phyloP scores from a whole-genome alignment of 2,113 vertebrate genomes.

The Mola mola region DNA sequence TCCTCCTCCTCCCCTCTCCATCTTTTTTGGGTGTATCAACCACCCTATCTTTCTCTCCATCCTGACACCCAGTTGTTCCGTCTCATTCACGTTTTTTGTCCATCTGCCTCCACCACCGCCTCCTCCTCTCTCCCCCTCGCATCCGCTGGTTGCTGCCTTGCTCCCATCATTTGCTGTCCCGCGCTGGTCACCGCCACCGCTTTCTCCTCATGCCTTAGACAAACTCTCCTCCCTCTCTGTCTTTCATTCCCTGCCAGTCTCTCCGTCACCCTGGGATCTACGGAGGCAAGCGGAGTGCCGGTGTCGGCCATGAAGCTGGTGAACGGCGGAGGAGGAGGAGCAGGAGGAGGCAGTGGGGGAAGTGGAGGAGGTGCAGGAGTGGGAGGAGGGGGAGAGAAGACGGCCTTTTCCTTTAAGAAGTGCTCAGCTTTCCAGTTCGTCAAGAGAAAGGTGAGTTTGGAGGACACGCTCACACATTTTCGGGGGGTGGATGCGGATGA shows the following conservation, averaged over 20 bases:
- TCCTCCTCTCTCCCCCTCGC: slow-evolving; percentile 40
- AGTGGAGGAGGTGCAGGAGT: slow-evolving; percentile 41
- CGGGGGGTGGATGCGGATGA: slow-evolving; percentile 16
- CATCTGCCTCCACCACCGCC: slow-evolving; percentile 48
- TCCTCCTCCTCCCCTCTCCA: slow-evolving; percentile 1
- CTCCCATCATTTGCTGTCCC: slow-evolving; percentile 20
- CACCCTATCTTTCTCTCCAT: background rate
- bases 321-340: slow-evolving; percentile 85
- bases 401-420: slow-evolving; percentile 97
- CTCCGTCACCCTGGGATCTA: slow-evolving; percentile 82
- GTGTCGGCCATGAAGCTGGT: slow-evolving; percentile 89
- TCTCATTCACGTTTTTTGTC: slow-evolving; percentile 39
- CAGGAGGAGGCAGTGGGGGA: slow-evolving; percentile 76
- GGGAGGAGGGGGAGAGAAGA: slow-evolving; percentile 87
- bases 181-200: background rate
- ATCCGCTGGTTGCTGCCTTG: slow-evolving; percentile 17
- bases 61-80: slow-evolving; percentile 22
- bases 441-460: slow-evolving; percentile 94
- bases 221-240: slow-evolving; percentile 18
- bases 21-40: slow-evolving; percentile 15
- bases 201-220: slow-evolving; percentile 29
- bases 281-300: slow-evolving; percentile 76
- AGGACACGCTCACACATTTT: slow-evolving; percentile 22
- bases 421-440: slow-evolving; percentile 98
- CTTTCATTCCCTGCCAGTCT: slow-evolving; percentile 30